Evolutionary conservation across 1,140 invertebrate genomes (phyloP).

Genomic region (Chymomyza costata): DNA sequence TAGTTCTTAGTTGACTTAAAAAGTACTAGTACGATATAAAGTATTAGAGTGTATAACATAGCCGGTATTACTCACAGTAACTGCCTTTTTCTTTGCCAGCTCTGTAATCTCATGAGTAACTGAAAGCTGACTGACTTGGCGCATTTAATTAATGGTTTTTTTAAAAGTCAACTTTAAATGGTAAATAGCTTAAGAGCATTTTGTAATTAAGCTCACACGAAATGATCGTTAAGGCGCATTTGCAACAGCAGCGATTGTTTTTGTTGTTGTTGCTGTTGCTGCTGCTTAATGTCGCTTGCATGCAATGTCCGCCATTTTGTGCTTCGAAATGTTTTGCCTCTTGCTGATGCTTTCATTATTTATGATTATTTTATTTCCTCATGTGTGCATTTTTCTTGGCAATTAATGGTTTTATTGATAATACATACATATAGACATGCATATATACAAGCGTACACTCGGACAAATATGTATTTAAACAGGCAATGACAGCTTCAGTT

Average conservation of each 20-base stretch:
- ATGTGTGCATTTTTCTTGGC: slow-evolving; percentile 24
- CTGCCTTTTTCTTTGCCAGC: too few relatives aligned
- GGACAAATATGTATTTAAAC: slow-evolving; percentile 8
- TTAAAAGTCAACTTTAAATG: too few relatives aligned
- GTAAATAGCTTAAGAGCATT: slow-evolving; percentile 1
- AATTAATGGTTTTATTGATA: slow-evolving; percentile 43
- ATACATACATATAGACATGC: neutral
- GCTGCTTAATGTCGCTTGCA: slow-evolving; percentile 2
- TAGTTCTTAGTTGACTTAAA: too few relatives aligned
- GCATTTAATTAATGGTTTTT: too few relatives aligned
- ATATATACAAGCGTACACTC: neutral
- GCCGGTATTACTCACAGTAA: too few relatives aligned
- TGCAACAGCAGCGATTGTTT: too few relatives aligned
- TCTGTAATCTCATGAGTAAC: too few relatives aligned
- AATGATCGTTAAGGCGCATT: neutral
- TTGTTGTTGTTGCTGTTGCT: too few relatives aligned
- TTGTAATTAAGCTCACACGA: neutral
- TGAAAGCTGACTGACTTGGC: too few relatives aligned
- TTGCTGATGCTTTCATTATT: slow-evolving; percentile 46
- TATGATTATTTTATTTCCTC: slow-evolving; percentile 39
- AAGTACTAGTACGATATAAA: too few relatives aligned
- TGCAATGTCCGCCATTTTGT: slow-evolving; percentile 11
- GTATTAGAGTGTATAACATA: too few relatives aligned
- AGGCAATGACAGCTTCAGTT: slow-evolving; percentile 24
- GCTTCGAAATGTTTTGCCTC: too few relatives aligned